Evolutionary conservation across 2,888 invertebrate species (phyloP).

Genomic region (Noctua janthe): DNA sequence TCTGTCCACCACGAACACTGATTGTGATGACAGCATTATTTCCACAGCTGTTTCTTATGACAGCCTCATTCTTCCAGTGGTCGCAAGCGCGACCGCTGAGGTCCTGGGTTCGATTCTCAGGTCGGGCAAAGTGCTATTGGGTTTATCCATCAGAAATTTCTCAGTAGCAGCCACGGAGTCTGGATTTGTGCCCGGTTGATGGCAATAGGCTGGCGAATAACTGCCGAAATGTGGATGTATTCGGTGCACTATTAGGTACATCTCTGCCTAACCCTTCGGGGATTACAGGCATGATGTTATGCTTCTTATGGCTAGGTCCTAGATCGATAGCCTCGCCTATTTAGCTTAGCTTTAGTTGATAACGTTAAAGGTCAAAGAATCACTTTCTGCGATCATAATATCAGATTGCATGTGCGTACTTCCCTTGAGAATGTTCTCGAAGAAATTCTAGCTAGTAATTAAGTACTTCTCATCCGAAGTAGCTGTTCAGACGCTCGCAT

Average conservation of each 20-base stretch:
- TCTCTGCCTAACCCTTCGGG: not conserved
- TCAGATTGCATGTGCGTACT: slow-evolving; percentile 13
- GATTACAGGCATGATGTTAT: no score
- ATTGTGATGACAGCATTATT: slow-evolving; percentile 21
- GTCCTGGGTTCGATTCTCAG: no score
- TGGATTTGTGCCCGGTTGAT: no score
- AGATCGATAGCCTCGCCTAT: not conserved
- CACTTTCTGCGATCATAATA: slow-evolving; percentile 18
- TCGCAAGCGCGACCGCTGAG: no score
- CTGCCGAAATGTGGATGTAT: not conserved
- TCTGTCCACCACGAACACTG: not conserved
- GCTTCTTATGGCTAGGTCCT: not conserved
- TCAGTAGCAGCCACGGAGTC: no score
- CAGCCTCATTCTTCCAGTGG: no score
- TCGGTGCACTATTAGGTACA: not conserved
- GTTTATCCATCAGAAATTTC: no score
- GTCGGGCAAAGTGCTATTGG: no score
- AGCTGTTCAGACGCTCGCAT: not conserved
- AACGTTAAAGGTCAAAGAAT: slow-evolving; percentile 12
- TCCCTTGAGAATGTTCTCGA: not conserved
- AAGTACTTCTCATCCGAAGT: not conserved
- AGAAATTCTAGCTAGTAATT: not conserved
- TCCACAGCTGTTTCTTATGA: not conserved
- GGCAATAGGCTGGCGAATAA: not conserved
- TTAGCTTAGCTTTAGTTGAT: not conserved